Base-by-base conservation (phyloP, 2,797 vertebrate genomes). In the Vireo griseus region DNA sequence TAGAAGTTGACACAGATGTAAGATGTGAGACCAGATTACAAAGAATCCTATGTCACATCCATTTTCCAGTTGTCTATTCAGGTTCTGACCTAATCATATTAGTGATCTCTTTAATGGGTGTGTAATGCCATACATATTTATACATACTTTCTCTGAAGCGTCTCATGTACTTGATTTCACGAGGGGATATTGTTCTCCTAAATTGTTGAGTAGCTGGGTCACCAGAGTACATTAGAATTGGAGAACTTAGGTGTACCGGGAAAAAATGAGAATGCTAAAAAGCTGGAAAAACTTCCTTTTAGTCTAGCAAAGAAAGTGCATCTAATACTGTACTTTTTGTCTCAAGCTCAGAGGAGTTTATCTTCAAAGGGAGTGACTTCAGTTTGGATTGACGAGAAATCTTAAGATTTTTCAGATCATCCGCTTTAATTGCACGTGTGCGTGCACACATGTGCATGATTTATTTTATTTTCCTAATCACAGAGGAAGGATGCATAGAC, bases 401-500 rank as follows among this genome's bases (percentile, higher is more conserved):
- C 2, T 35, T n/a, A 59, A 73, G 48, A 22, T 66, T 78, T 93
- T 90, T 55, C 31, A 28, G 33, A 37, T 73, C 54, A 82, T 63
- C 63, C 16, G 35, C 33, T 72, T 40, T 54, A 62, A 8, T 68
- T 79, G 62, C 37, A 42, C 0, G 0, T 58, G 71, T 78, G n/a
- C 31, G 10, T 0, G 2, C 19, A 47, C 20, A 44, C 5, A 2
- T 4, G 8, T 35, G 24, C 65, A 15, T 72, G 71, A 88, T 87
- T 90, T 86, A 65, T 89, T 91, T 89, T 69, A 51, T 87, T 86
- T 91, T 75, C 16, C 52, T 89, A 83, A 86, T 89, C 26, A 63
- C 37, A 66, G 55, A 93, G 88, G 84, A 94, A 94, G 92, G 71
- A 94, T 93, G 55, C 72, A 35, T 21, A 79, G 55, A 69, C 55